Percentiles rank a stretch among this genome's conserved stretches.
Evolutionary conservation across 2,888 invertebrate genomes (phyloP).

Genomic region (Cheilosia vernalis): DNA sequence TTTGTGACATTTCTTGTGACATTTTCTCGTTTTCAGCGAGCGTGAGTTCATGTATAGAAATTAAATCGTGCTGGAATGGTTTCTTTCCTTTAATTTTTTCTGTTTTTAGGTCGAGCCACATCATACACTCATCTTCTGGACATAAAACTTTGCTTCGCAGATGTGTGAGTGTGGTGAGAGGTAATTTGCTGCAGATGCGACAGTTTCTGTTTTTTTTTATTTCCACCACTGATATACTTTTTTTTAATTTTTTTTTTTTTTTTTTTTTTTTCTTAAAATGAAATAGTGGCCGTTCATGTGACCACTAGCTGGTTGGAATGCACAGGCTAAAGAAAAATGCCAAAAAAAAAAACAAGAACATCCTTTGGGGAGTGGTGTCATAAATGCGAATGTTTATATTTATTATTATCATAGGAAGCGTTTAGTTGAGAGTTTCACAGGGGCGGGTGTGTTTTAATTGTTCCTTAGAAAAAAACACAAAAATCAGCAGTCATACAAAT

Average conservation of each 20-base stretch:
- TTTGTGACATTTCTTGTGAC: conserved; percentile 62
- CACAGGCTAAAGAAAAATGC: background rate
- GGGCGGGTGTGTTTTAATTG: background rate
- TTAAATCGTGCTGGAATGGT: conserved; percentile 33
- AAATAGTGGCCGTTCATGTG: conserved; percentile 42
- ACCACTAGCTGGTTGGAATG: conserved; percentile 19
- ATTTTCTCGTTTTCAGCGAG: conserved; percentile 59
- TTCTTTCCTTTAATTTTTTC: background rate
- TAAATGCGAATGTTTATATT: conserved; percentile 45
- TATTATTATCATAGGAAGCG: conserved; percentile 13
- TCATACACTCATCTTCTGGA: background rate
- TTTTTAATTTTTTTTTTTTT: conserved; percentile 8
- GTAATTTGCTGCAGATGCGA: conserved; percentile 70
- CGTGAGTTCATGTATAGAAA: conserved; percentile 62
- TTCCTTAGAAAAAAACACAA: background rate
- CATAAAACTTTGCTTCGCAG: background rate
- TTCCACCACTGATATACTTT: background rate
- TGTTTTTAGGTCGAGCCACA: conserved; percentile 4
- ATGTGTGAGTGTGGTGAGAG: conserved; percentile 15
- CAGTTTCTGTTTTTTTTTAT: conserved; percentile 20
- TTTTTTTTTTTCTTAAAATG: conserved; percentile 12
- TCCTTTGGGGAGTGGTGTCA: conserved; percentile 30
- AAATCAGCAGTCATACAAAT: too few species aligned
- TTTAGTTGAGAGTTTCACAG: conserved; percentile 46
- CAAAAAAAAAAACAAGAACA: conserved; percentile 14